Conservation (phyloP, 2,797 vertebrate genomes). For the Micrastur ruficollis region DNA sequence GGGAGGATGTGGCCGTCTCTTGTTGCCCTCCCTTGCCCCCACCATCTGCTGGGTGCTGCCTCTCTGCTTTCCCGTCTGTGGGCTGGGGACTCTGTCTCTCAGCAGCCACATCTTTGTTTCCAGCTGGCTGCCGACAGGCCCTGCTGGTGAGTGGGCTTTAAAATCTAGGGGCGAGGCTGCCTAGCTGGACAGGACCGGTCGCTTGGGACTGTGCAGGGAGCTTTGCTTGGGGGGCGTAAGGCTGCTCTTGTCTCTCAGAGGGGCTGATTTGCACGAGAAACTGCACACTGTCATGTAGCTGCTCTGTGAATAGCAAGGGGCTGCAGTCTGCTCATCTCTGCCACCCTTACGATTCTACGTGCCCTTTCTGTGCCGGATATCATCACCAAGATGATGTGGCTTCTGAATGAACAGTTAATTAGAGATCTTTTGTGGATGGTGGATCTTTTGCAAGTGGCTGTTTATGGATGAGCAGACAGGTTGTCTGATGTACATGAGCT, state of each 20-base stretch:
- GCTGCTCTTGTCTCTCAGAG: background rate
- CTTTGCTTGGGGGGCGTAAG: background rate
- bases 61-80: slow-evolving; percentile 36
- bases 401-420: background rate
- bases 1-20: background rate
- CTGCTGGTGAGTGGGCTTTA: background rate
- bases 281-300: background rate
- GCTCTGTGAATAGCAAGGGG: background rate
- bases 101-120: background rate
- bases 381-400: background rate
- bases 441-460: background rate
- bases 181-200: background rate
- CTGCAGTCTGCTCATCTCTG: background rate
- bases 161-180: background rate
- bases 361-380: background rate
- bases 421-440: background rate
- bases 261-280: background rate
- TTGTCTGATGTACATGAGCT: background rate
- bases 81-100: background rate
- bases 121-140: background rate
- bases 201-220: background rate
- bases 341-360: background rate
- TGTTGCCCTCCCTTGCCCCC: background rate
- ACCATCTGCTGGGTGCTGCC: slow-evolving; percentile 22
- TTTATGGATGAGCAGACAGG: background rate